These are phyloP conservation scores for Drosophila malerkotliana DNA, from an alignment of 1,140 invertebrate species.

Conservation along the genomic window DNA sequence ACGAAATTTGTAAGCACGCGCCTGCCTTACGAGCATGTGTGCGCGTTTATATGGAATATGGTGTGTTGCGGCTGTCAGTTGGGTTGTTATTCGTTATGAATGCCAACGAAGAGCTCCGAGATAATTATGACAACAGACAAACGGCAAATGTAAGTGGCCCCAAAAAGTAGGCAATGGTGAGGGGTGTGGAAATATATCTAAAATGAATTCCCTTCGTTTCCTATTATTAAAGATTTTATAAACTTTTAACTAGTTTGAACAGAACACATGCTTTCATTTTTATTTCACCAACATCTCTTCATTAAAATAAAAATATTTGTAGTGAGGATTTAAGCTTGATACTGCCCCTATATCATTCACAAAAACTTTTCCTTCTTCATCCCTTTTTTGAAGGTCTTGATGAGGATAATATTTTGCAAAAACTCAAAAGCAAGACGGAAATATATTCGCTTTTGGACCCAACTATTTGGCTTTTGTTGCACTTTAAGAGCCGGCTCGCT, in stretches of 20 bases:
- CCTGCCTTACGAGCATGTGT: constrained; percentile 41
- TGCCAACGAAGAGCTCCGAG: constrained; percentile 44
- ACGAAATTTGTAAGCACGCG: constrained; percentile 78
- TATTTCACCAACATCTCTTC: too few species aligned
- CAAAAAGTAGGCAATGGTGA: constrained; percentile 7
- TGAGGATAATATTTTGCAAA: neutral
- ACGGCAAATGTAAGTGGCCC: neutral
- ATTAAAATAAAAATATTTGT: too few species aligned
- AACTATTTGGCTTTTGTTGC: constrained; percentile 25
- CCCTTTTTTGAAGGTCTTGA: too few species aligned
- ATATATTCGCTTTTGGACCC: constrained; percentile 8
- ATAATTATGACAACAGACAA: constrained; percentile 52
- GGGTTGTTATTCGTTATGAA: constrained; percentile 57
- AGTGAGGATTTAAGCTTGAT: too few species aligned
- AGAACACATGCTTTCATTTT: neutral
- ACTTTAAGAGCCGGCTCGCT: constrained; percentile 38
- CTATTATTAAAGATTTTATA: neutral
- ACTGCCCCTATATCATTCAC: too few species aligned
- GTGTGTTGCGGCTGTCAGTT: constrained; percentile 33
- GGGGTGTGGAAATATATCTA: neutral
- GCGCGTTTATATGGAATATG: constrained; percentile 7
- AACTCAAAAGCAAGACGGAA: constrained; percentile 5
- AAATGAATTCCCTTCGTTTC: neutral
- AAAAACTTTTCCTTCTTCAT: too few species aligned
- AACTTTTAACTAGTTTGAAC: neutral